Evolutionary conservation across 2,888 invertebrate genomes (phyloP), one percentile per base, ranked within the genome.

Genomic region (Phoenoteleia sp.): DNA sequence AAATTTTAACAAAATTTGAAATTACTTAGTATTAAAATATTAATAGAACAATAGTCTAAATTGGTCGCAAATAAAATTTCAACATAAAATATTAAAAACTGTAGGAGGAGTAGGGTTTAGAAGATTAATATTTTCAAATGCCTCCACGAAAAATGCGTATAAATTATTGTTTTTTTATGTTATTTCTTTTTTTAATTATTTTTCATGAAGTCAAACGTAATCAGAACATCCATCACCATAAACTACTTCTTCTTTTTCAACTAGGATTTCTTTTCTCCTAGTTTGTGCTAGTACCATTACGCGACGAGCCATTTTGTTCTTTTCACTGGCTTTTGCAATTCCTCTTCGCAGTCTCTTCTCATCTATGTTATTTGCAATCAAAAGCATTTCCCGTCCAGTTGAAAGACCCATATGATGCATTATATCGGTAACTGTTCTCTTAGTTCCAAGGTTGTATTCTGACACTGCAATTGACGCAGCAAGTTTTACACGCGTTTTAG

Each of bases 371-470:
- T n/a, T n/a, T n/a, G n/a, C n/a, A n/a, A n/a, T n/a, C n/a, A n/a
- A n/a, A n/a, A n/a, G n/a, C n/a, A n/a, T n/a, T n/a, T n/a, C n/a
- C n/a, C n/a, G n/a, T n/a, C n/a, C n/a, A n/a, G n/a, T n/a, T n/a
- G n/a, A n/a, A n/a, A n/a, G n/a, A 52, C 52, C 52, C 25, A 25
- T 13, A 25, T 52, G 52, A 4, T 52, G 23, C 21, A 52, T 52
- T 3, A 52, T 52, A 25, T 52, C 52, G 1, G 3, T 77, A n/a
- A 71, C 21, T 21, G 69, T 84, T 74, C 58, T 74, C 17, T 52
- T 39, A 5, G 17, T 64, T 23, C 75, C 81, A 19, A 86, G 47
- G 58, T 84, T 84, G 58, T 60, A 86, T 60, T 74, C 74, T 23
- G 67, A 64, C 27, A 66, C 66, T 33, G 74, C 25, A 62, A 81